Conservation (phyloP, 1,140 invertebrate species). For the Gryllus bimaculatus region DNA sequence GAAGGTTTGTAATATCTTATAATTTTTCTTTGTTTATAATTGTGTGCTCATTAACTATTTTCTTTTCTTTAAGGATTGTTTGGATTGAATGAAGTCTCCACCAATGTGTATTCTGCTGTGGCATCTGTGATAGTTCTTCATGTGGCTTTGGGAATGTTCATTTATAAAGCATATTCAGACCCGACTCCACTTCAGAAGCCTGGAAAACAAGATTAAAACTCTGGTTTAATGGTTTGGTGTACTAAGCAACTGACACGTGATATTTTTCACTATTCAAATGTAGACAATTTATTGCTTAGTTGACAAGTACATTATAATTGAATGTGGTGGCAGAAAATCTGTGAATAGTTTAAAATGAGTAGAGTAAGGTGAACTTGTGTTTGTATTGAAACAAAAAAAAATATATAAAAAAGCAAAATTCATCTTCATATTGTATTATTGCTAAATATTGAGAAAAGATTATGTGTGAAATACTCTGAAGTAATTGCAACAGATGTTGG, state of each 20-base stretch:
- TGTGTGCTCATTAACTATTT: background rate
- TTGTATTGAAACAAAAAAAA: too few species aligned
- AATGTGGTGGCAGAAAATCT: too few species aligned
- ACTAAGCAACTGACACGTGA: background rate
- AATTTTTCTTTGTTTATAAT: slow-evolving; percentile 31
- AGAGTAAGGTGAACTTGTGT: too few species aligned
- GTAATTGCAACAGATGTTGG: too few species aligned
- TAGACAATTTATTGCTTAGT: too few species aligned
- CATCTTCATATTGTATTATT: too few species aligned
- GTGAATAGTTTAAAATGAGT: too few species aligned
- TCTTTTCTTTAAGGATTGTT: slow-evolving; percentile 23
- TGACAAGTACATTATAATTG: too few species aligned
- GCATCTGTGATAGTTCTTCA: slow-evolving; percentile 60
- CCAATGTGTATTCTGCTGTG: slow-evolving; percentile 64
- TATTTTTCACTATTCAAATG: background rate
- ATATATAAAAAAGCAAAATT: too few species aligned
- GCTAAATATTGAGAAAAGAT: too few species aligned
- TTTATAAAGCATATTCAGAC: slow-evolving; percentile 62
- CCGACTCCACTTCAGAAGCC: background rate
- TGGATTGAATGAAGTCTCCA: slow-evolving; percentile 46
- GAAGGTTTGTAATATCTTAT: slow-evolving; percentile 34
- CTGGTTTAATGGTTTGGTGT: too few species aligned
- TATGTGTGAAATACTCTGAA: too few species aligned
- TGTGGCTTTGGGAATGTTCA: slow-evolving; percentile 61
- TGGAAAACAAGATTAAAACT: background rate